These are phyloP conservation scores for Neomonachus schauinslandi DNA, from an alignment of 2,113 vertebrate genomes.

Conservation along the genomic window DNA sequence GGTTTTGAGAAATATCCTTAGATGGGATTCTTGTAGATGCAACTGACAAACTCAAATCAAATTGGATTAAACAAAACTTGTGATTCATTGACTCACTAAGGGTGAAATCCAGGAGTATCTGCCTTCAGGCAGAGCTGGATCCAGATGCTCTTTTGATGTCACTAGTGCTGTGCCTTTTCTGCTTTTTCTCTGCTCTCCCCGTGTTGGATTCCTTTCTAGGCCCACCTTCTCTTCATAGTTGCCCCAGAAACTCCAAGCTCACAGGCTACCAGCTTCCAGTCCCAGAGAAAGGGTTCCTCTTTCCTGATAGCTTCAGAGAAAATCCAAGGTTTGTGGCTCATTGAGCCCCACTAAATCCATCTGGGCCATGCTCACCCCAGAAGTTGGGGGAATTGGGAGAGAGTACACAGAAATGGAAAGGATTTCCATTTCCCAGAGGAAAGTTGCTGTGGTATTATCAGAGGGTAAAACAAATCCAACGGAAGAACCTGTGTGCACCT, in stretches of 20 bases:
- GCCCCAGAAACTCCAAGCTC: neutral
- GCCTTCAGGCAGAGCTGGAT: neutral
- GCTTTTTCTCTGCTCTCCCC: neutral
- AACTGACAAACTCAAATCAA: neutral
- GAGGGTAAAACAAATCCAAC: neutral
- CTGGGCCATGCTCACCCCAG: neutral
- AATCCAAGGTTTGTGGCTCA: neutral
- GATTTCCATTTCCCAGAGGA: neutral
- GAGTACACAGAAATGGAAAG: neutral
- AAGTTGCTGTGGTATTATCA: neutral
- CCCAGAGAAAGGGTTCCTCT: neutral
- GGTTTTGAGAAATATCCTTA: constrained; percentile 46
- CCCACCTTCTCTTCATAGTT: neutral
- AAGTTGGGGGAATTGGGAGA: neutral
- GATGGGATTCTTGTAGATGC: neutral
- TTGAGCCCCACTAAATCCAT: neutral
- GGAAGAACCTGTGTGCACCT: neutral
- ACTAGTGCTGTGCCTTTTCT: neutral
- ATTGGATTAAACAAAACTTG: neutral
- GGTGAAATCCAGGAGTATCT: neutral
- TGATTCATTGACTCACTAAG: neutral
- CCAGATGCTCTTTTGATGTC: neutral
- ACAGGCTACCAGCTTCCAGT: neutral
- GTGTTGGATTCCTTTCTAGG: neutral
- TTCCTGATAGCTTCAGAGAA: neutral